Conservation (phyloP, 1,140 invertebrate genomes). For the Megalonaias nervosa region DNA sequence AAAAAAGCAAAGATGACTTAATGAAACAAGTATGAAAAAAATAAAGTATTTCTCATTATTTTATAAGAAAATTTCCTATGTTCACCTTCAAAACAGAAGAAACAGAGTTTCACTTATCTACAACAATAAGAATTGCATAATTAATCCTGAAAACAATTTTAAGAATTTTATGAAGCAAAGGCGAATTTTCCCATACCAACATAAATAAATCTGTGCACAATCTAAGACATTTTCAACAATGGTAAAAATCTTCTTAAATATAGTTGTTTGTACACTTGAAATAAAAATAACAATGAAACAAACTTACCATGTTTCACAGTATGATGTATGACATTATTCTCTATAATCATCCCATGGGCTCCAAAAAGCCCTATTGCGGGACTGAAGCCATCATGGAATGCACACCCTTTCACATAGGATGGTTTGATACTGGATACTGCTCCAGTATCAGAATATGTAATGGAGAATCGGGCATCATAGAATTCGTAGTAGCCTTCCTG, state of each 20-base stretch:
- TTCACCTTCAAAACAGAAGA: no score
- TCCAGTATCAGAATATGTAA: constrained; percentile 53
- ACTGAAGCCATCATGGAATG: constrained; percentile 60
- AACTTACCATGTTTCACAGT: constrained; percentile 42
- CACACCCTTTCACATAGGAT: constrained; percentile 48
- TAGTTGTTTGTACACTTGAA: neutral
- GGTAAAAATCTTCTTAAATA: neutral
- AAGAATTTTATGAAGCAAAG: no score
- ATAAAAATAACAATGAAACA: neutral
- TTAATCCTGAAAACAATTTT: no score
- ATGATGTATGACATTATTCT: constrained; percentile 53
- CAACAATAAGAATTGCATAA: no score
- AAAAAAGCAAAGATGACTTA: no score
- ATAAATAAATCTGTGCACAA: neutral
- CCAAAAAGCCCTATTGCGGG: constrained; percentile 61
- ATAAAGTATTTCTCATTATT: no score
- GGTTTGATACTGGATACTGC: constrained; percentile 21
- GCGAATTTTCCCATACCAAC: neutral
- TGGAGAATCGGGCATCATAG: constrained; percentile 59
- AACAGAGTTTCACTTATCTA: no score
- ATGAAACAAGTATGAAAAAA: no score
- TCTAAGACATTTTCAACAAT: neutral
- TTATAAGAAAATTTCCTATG: no score
- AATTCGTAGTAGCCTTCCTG: constrained; percentile 57
- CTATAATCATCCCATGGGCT: constrained; percentile 39